A percentile compares a stretch with the other conserved stretches of the same genome.
phyloP scores from a whole-genome alignment of 2,888 invertebrate species.

The Rhagonycha fulva region DNA sequence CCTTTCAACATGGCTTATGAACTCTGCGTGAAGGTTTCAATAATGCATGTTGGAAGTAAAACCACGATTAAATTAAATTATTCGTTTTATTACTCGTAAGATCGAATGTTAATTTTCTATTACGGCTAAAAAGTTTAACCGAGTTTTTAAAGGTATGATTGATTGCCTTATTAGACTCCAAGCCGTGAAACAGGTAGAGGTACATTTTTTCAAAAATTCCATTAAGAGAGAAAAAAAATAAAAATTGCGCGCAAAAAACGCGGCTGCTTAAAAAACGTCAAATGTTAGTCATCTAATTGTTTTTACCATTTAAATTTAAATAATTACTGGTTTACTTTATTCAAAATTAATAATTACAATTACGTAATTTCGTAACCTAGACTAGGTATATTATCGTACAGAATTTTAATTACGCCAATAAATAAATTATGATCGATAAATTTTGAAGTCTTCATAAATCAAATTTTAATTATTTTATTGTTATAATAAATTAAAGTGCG shows the following conservation, averaged over 20 bases:
- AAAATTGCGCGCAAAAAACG: neutral
- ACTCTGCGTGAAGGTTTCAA: neutral
- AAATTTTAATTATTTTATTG: neutral
- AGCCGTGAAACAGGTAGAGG: neutral
- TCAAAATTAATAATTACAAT: neutral
- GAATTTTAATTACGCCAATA: neutral
- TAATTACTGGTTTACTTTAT: neutral
- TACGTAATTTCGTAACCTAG: neutral
- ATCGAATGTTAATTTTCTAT: neutral
- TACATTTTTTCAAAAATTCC: neutral
- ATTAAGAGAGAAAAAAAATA: neutral
- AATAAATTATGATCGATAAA: neutral
- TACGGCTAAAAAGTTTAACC: neutral
- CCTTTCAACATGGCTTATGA: neutral
- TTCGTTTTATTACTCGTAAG: neutral
- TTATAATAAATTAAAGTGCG: neutral
- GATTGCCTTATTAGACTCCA: neutral
- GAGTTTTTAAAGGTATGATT: neutral
- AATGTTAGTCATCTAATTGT: neutral
- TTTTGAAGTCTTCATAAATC: neutral
- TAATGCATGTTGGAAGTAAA: neutral
- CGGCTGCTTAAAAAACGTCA: neutral
- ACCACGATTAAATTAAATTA: neutral
- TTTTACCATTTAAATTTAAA: neutral
- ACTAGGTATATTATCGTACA: neutral